Evolutionary conservation across 2,113 vertebrate species (phyloP).

Genomic region (Aldabrachelys gigantea): DNA sequence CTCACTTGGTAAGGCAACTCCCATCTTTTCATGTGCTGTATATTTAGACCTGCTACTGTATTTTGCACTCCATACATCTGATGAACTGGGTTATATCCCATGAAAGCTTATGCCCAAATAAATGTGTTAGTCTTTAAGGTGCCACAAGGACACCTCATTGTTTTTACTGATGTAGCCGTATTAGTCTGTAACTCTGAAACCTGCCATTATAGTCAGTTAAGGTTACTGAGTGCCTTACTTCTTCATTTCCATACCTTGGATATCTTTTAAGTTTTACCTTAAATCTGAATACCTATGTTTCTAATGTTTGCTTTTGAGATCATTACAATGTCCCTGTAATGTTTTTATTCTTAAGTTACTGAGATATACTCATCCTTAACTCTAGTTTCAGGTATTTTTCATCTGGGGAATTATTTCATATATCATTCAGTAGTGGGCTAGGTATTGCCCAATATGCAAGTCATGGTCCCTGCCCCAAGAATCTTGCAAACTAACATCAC

Average conservation of each 20-base stretch:
- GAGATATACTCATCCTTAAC: background rate
- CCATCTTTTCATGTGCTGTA: no score
- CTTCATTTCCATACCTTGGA: accelerated
- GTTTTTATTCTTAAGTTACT: background rate
- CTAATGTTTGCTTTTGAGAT: background rate
- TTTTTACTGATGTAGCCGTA: no score
- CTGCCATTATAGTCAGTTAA: background rate
- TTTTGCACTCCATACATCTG: no score
- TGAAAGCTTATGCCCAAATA: no score
- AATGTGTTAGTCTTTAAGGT: no score
- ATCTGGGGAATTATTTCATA: accelerated
- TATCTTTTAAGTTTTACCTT: background rate
- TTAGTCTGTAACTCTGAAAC: no score
- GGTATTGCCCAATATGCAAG: background rate
- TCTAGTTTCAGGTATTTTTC: background rate
- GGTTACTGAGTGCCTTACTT: background rate
- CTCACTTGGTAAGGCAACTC: no score
- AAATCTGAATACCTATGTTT: background rate
- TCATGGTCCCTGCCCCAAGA: background rate
- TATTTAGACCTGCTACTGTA: no score
- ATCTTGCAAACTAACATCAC: background rate
- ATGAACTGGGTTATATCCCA: no score
- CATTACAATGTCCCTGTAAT: background rate
- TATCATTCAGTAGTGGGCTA: background rate
- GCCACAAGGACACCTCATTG: no score